Percentiles rank a stretch among this genome's conserved stretches.
Conservation (phyloP, 1,140 invertebrate species). For the Polypedilum pembai region DNA sequence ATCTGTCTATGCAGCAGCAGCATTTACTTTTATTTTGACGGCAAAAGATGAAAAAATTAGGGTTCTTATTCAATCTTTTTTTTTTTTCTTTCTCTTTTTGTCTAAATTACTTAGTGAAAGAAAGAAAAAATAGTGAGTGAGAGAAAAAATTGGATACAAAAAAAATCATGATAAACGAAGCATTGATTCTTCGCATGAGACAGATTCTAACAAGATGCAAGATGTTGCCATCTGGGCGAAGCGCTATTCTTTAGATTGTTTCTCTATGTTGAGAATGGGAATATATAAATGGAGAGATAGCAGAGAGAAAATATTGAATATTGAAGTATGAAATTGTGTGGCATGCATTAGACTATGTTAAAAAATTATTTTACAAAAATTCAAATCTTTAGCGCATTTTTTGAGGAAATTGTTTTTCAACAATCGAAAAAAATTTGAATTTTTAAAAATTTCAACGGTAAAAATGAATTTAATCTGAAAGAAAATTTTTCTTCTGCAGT, state of each 20-base stretch:
- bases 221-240: constrained; percentile 3
- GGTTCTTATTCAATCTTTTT: constrained; percentile 21
- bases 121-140: not conserved
- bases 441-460: too few species aligned
- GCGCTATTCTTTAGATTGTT: not conserved
- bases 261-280: too few species aligned
- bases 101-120: not conserved
- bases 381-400: too few species aligned
- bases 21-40: not conserved
- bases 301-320: not conserved
- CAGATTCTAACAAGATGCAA: constrained; percentile 17
- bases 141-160: not conserved
- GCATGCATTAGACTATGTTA: not conserved
- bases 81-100: not conserved
- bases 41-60: constrained; percentile 27
- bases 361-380: too few species aligned
- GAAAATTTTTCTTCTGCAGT: too few species aligned
- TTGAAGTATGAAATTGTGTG: not conserved
- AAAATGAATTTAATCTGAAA: too few species aligned
- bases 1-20: not conserved
- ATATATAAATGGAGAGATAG: too few species aligned
- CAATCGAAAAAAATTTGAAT: too few species aligned
- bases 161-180: constrained; percentile 14
- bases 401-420: too few species aligned
- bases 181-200: constrained; percentile 11